Evolutionary conservation across 2,797 vertebrate genomes (phyloP), one percentile per base, ranked within the genome.

Genomic region (Todus mexicanus): DNA sequence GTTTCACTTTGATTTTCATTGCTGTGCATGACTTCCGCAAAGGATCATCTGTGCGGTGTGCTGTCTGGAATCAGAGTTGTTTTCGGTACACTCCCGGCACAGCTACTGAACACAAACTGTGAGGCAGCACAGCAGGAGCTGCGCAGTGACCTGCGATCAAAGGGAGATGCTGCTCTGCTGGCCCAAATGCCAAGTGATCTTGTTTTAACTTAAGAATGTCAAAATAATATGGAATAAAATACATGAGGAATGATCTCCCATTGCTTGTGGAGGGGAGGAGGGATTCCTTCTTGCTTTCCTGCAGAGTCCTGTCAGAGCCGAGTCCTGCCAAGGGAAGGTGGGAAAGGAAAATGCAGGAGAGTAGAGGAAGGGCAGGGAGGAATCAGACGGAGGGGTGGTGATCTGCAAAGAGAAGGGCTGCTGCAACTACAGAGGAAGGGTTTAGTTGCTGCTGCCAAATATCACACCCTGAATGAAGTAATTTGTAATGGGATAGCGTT

Each of bases 131-230:
- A 77, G 93, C 82, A 19, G 93, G 91, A 45, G 57, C 53, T 27
- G 59, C 11, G 22, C 16, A 7, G 43, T 56, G 81, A 94, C 82
- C 94, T 42, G 57, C 11, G 70, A 93, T 93, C 94, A 97, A 97
- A 95, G 73, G 35, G 74, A 75, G 86, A 79, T 59, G 72, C 87
- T 75, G 40, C 71, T 48, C 73, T 40, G 68, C 80, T 57, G 86
- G 73, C 79, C 83, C 18, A 10, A 90, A 71, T 40, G 48, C 48
- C 87, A 70, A 90, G 50, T 10, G 77, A 77, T 91, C 84, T 90
- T 94, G 92, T 96, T 96, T 96, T 94, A 96, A 94, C 90, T 95
- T 86, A 87, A 91, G 79, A 56, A 95, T 93, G 95, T 96, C 95
- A 96, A 94, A 97, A 96, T 96, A 95, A 89, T 37, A n/a, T n/a